Base-by-base conservation (phyloP, 53 echinoderm and acorn worm species). In the Paracentrotus lividus region DNA sequence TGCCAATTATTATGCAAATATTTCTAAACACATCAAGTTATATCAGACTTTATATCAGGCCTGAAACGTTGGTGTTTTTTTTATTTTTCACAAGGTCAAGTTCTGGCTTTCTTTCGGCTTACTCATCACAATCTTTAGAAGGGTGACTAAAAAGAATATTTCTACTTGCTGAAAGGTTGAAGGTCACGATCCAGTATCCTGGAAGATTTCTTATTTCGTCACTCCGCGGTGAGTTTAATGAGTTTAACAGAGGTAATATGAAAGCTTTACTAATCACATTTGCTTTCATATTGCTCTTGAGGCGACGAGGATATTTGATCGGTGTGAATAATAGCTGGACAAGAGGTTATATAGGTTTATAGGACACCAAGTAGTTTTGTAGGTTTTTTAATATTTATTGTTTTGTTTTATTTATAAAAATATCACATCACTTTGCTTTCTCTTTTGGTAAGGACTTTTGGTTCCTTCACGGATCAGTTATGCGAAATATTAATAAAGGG, bases 81-180 rank as follows among this genome's bases (percentile, higher is more conserved):
- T 57, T 57, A 18, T 57, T 57, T 21, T 57, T 57, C 18, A 57
- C 57, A 57, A 57, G 16, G 16, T 57, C 57, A 20, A 21, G 3
- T 57, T 15, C 57, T 57, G 23, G 23, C 40, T 72, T 72, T 72
- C 72, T 72, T 72, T 36, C 5, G 72, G 72, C 72, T 40, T 36
- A 72, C 72, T 72, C 72, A 72, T 72, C 36, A 72, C 4, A 38
- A 14, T 16, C 40, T 72, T n/a, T 72, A 18, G 38, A 72, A 32
- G 72, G 40, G 72, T 72, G 72, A 72, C 72, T 72, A 36, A 72
- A 72, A 72, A 36, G 72, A 36, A 72, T 72, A 72, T 72, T 72
- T 72, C 72, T 72, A 38, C 16, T 72, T 72, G 72, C 72, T 72
- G 72, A 72, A 40, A 72, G 72, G 72, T 72, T 72, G 72, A 72